Percentiles rank a stretch among this genome's conserved stretches.
Conservation (phyloP, 2,888 invertebrate species). For the Cistogaster globosa region DNA sequence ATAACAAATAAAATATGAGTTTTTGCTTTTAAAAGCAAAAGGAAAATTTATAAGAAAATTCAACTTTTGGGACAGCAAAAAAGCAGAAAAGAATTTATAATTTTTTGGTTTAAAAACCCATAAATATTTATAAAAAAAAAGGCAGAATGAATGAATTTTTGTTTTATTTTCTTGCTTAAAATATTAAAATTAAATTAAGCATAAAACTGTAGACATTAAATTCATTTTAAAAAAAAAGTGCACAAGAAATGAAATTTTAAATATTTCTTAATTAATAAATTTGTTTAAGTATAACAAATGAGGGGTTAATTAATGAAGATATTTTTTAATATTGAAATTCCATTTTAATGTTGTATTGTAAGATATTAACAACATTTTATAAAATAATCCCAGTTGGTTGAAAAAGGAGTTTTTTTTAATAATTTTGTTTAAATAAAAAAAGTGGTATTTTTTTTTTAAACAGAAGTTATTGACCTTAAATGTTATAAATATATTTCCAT, state of each 20-base stretch:
- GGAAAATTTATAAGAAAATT: constrained; percentile 66
- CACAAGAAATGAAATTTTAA: constrained; percentile 24
- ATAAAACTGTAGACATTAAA: constrained; percentile 62
- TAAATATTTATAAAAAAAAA: constrained; percentile 62
- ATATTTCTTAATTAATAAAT: constrained; percentile 66
- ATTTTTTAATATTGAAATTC: constrained; percentile 30
- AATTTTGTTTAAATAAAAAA: constrained; percentile 22
- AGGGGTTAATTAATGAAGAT: constrained; percentile 31
- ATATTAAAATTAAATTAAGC: constrained; percentile 63
- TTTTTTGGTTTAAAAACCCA: constrained; percentile 56
- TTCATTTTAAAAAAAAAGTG: constrained; percentile 10
- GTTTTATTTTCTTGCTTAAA: constrained; percentile 15
- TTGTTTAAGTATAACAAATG: constrained; percentile 9
- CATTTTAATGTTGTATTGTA: not conserved
- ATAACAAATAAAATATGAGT: constrained; percentile 28
- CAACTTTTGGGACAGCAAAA: constrained; percentile 35
- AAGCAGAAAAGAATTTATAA: not conserved
- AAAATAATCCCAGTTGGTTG: constrained; percentile 32
- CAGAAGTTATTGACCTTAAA: constrained; percentile 58
- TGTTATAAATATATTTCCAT: constrained; percentile 8
- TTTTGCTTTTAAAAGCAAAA: constrained; percentile 42
- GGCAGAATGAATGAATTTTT: constrained; percentile 30
- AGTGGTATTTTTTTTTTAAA: constrained; percentile 16
- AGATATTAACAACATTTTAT: constrained; percentile 13
- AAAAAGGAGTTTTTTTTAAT: not conserved